Base-by-base conservation (phyloP, 2,888 invertebrate species). In the Tiliacea aurago region DNA sequence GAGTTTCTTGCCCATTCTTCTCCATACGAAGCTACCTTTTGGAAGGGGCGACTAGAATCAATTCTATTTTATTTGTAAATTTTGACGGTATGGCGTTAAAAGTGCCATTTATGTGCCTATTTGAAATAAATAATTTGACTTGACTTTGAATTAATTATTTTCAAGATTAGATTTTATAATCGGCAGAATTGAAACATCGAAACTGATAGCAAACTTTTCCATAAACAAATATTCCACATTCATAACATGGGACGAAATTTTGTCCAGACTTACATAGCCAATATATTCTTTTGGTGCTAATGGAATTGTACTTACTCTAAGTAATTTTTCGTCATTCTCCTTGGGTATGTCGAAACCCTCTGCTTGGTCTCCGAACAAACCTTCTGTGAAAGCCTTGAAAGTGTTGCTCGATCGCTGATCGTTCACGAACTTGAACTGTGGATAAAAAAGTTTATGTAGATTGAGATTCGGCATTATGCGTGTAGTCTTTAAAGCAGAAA, bases 361-460 rank as follows among this genome's bases (percentile, higher is more conserved):
- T 0, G 96, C 95, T 49, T 96, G 95, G 1, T 94, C 91, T 1
- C 96, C 97, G 87, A 98, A 98, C 33, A 98, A 87, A 0, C 98
- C 98, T 86, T 97, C 97, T 20, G 97, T 96, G 88, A 97, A 98
- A 0, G 97, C 97, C 58, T 96, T 95, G 91, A 97, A 97, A 62
- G 97, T 97, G 37, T 97, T 96, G 61, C 94, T 95, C 0, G 97
- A 97, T n/a, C 97, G 94, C 81, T 96, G 95, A 61, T 96, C 97
- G 63, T 96, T 95, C 0, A 97, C 97, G 84, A 97, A 97, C 83
- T 97, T 97, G 88, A 98, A 98, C 98, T 98, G 91, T 23, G 96
- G n/a, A n/a, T 20, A 28, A 59, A 28, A 62, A 47, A 9, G 2
- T 2, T 5, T 15, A 47, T 33, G 6, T 33, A n/a, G 5, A 28